Evolutionary conservation across 1,140 invertebrate species (phyloP).

Genomic region (Monomorium pharaonis): DNA sequence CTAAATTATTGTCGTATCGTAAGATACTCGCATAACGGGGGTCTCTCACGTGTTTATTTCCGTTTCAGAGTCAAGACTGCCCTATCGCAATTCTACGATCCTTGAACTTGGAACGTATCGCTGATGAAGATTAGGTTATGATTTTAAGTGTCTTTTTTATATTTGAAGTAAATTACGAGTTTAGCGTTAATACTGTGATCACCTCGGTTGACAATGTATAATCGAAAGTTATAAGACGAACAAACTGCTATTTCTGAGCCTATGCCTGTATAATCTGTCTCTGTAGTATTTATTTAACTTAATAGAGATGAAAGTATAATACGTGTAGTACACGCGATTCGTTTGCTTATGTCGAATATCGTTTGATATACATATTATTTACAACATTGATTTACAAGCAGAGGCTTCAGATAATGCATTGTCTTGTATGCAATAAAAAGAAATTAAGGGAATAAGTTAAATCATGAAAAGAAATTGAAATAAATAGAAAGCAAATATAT

Average conservation of each 20-base stretch:
- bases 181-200: conserved; percentile 80
- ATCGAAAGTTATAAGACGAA: conserved; percentile 73
- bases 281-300: conserved; percentile 70
- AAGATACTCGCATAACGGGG: not conserved
- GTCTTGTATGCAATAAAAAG: conserved; percentile 49
- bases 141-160: conserved; percentile 68
- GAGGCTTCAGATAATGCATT: conserved; percentile 56
- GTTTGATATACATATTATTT: conserved; percentile 51
- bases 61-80: conserved; percentile 88
- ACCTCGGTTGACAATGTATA: conserved; percentile 70
- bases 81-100: conserved; percentile 88
- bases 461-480: conserved; percentile 31
- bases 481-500: conserved; percentile 50
- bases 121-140: conserved; percentile 69
- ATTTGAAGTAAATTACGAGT: conserved; percentile 72
- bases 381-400: conserved; percentile 49
- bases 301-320: conserved; percentile 29
- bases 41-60: conserved; percentile 29
- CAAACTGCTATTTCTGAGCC: conserved; percentile 64
- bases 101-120: conserved; percentile 78
- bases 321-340: conserved; percentile 11
- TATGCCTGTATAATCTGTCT: conserved; percentile 61
- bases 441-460: conserved; percentile 51
- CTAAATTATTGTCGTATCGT: conserved; percentile 19
- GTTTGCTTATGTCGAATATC: conserved; percentile 20